A percentile compares a stretch with the other conserved stretches of the same genome.
Conservation (phyloP, 2,113 vertebrate species). For the Microcebus tavaratra region DNA sequence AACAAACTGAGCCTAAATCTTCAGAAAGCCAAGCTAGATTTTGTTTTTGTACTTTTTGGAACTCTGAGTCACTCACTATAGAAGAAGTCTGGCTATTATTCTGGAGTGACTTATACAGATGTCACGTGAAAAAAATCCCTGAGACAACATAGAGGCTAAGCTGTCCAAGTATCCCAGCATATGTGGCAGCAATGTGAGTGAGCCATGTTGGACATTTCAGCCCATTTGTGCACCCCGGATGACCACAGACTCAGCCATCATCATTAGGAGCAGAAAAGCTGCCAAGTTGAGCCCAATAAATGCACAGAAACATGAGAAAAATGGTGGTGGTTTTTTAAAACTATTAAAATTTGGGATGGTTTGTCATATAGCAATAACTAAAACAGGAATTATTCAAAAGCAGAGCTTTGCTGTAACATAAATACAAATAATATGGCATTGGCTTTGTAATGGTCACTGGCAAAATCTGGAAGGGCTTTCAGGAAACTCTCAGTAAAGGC, state of each 20-base stretch:
- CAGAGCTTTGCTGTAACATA: neutral
- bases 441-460: neutral
- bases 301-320: neutral
- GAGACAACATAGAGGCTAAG: neutral
- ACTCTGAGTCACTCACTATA: neutral
- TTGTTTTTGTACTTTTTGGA: neutral
- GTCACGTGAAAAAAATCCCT: neutral
- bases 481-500: neutral
- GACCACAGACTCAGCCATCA: no score
- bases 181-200: neutral
- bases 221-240: neutral
- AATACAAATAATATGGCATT: neutral
- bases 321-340: neutral
- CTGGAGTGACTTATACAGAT: neutral
- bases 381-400: neutral
- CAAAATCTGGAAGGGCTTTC: neutral
- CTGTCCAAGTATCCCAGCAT: rapidly evolving
- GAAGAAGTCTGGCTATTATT: neutral
- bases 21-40: neutral
- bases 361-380: neutral
- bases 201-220: no score
- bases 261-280: neutral
- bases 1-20: neutral
- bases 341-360: neutral
- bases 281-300: neutral